A percentile compares a stretch with the other conserved stretches of the same genome.
phyloP scores from a whole-genome alignment of 2,113 vertebrate genomes.

The Dinomys branickii region DNA sequence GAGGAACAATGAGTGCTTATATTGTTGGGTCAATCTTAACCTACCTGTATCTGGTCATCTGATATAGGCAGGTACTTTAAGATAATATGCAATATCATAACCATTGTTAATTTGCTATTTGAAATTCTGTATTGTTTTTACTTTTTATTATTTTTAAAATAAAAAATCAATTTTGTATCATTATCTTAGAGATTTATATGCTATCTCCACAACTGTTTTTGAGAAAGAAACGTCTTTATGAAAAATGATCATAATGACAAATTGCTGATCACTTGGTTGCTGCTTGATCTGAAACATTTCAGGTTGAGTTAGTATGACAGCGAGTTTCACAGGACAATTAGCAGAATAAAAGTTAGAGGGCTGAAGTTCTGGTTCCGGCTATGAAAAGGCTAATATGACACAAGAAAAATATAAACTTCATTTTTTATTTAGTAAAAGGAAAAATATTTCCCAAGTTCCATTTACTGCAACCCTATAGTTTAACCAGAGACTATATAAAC shows the following conservation, averaged over 20 bases:
- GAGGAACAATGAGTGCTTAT: no score
- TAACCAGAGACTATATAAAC: not conserved
- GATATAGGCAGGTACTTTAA: no score
- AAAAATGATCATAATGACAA: not conserved
- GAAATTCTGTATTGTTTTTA: no score
- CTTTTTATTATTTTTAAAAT: no score
- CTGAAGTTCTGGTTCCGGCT: conserved; percentile 24
- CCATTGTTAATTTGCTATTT: no score
- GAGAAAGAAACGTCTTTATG: not conserved
- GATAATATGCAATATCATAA: no score
- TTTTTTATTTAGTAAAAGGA: conserved; percentile 18
- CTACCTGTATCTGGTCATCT: no score
- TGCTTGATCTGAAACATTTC: not conserved
- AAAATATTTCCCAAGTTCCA: not conserved
- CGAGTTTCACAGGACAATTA: not conserved
- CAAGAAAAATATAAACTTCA: not conserved
- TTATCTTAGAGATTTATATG: conserved; percentile 15
- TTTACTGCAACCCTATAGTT: not conserved
- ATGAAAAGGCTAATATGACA: conserved; percentile 6
- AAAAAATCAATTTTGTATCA: not conserved
- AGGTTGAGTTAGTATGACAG: not conserved
- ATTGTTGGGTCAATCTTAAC: no score
- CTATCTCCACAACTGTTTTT: not conserved
- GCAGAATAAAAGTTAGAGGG: not conserved
- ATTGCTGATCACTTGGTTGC: not conserved